phyloP scores from a whole-genome alignment of 2,888 invertebrate genomes.

The Bugulina stolonifera region DNA sequence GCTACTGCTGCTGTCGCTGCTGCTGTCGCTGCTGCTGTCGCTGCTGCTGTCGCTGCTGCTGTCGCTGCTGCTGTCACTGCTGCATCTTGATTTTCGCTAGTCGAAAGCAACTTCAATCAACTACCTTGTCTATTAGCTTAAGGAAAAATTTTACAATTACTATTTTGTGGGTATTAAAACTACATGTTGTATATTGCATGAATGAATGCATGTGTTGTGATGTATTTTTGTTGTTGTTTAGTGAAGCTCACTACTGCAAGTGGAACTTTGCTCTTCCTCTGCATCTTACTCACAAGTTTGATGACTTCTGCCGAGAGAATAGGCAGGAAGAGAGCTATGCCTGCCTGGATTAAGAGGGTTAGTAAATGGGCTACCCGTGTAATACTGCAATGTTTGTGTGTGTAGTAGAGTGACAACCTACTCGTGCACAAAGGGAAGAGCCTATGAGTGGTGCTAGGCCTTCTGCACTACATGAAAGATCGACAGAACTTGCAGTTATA shows the following conservation, averaged over 20 bases:
- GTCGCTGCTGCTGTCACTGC: not conserved
- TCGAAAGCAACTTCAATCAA: no score
- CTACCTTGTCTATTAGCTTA: no score
- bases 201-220: no score
- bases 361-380: not conserved
- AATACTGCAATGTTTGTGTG: not conserved
- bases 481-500: no score
- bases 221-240: not conserved
- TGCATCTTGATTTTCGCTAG: no score
- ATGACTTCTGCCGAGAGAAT: conserved; percentile 3
- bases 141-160: no score
- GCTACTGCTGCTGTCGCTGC: not conserved
- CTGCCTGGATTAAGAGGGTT: not conserved
- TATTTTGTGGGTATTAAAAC: no score
- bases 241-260: not conserved
- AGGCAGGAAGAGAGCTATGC: not conserved
- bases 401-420: no score
- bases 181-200: no score
- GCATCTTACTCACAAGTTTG: not conserved
- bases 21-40: not conserved
- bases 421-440: no score
- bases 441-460: no score
- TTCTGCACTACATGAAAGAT: no score
- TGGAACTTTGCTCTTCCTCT: conserved; percentile 7
- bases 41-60: not conserved